Base-by-base conservation (phyloP, 2,888 invertebrate genomes). In the Ophioninae sp. region DNA sequence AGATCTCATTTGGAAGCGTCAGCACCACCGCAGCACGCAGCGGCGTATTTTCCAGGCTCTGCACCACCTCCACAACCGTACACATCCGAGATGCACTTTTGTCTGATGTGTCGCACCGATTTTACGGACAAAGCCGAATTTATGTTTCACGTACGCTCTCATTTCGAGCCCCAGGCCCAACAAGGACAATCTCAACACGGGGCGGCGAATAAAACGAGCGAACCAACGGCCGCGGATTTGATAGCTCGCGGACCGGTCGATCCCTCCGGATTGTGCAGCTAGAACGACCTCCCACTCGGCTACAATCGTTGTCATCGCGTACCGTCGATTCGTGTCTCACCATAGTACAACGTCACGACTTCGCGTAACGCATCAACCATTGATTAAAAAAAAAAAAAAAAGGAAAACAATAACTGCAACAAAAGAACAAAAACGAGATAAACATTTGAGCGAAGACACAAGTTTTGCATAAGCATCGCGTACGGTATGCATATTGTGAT, bases 121-220 rank as follows among this genome's bases (percentile, higher is more conserved):
- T 95, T 95, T 90, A 94, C 94, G 21, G 94, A 95, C 20, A 95
- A 95, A 90, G 94, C 95, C 0, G 95, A 96, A 90, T 95, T 95
- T 89, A 95, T 95, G 95, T 95, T 95, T 92, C 95, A 96, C 89
- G 95, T 96, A 20, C 93, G 95, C 86, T 95, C 95, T 23, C 95
- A 96, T 89, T 95, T 95, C 86, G 95, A 95, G 73, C 88, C 91
- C 7, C 91, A 91, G 20, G 87, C 89, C 20, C 90, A 90, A 69
- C 88, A 88, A 37, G 87, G 88, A 10, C 86, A 89, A 10, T 82
- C 89, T 0, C 90, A 90, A 7, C 89, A 89, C 62, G 84, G 86
- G 23, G 82, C 81, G n/a, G 87, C 88, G 7, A 92, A 93, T 81
- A 92, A 91, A 77, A 87, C 87, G 8, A 86, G 88, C 41, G 92